Evolutionary conservation across 2,113 vertebrate species (phyloP), one percentile per base, ranked within the genome.

Genomic region (Seriola rivoliana): DNA sequence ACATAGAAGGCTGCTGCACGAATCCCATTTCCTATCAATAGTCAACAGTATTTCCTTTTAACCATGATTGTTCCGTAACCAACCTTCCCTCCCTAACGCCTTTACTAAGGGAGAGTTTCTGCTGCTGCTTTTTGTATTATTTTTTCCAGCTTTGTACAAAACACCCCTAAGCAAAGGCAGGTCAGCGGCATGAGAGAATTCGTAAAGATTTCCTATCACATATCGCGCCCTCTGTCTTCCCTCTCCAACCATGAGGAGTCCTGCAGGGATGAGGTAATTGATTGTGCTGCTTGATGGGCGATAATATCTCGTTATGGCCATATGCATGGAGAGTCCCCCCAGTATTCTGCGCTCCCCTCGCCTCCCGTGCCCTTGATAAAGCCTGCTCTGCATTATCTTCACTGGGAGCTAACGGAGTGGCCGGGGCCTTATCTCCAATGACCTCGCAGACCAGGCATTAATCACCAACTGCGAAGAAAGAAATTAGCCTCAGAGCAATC

Each of bases 401-500:
- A 88, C 82, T 83, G 82, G 87, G 82, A 89, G 84, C 83, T 19
- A 75, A 84, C 75, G 83, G 85, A 92, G 91, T 68, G 46, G 78
- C 63, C 70, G 38, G 79, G 71, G 83, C 74, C 92, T 94, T 95
- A 95, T 95, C 94, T 89, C 84, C 85, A 66, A 32, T 90, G 92
- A 94, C 93, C 93, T 93, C 88, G 59, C 90, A 82, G 87, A 88
- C 86, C 81, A 84, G 84, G 78, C 94, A 95, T 95, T 95, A 95
- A 95, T 95, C 94, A 95, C 90, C 88, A 80, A 90, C 71, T 82
- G 90, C 90, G 93, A 93, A 91, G 93, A 93, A 93, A 95, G 92
- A 95, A 94, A 95, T 94, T 91, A 94, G 92, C 90, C 91, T 91
- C 85, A 74, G 77, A 92, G 85, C 91, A 93, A 95, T 94, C 92